Percentiles rank a stretch among this genome's conserved stretches.
Conservation (phyloP, 2,888 invertebrate genomes). For the Trichogramma evanescens region DNA sequence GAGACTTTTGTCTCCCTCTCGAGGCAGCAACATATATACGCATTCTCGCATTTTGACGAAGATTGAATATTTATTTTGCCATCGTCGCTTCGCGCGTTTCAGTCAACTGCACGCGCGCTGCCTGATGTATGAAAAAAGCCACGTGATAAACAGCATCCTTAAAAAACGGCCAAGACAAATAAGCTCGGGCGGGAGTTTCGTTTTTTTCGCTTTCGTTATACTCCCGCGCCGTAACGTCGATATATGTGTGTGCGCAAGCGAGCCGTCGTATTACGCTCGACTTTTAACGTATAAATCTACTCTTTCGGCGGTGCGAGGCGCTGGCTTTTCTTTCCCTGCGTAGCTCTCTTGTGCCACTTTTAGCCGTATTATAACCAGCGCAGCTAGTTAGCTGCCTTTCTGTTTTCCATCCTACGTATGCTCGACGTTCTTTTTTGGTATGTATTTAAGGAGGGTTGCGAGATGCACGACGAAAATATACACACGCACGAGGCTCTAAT, state of each 20-base stretch:
- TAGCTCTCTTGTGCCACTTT: not conserved
- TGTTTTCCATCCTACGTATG: not conserved
- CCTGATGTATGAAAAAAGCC: too few species aligned
- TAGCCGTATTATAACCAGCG: not conserved
- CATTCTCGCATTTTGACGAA: too few species aligned
- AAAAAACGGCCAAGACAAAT: not conserved
- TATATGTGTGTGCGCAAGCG: too few species aligned
- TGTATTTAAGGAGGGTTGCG: not conserved
- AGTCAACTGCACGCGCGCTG: too few species aligned
- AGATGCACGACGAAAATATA: slow-evolving; percentile 13
- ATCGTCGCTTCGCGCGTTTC: too few species aligned
- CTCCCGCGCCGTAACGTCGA: too few species aligned
- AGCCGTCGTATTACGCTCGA: too few species aligned
- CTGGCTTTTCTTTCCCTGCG: not conserved
- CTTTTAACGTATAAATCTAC: too few species aligned
- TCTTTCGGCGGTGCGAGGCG: not conserved
- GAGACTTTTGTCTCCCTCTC: too few species aligned
- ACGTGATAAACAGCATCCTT: too few species aligned
- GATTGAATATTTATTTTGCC: too few species aligned
- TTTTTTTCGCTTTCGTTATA: not conserved
- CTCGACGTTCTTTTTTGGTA: not conserved
- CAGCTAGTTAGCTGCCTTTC: slow-evolving; percentile 3
- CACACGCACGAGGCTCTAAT: slow-evolving; percentile 1
- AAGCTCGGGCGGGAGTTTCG: not conserved
- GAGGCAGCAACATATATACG: too few species aligned